Base-by-base conservation (phyloP, 2,888 invertebrate genomes). In the Dicyrtoma fusca region DNA sequence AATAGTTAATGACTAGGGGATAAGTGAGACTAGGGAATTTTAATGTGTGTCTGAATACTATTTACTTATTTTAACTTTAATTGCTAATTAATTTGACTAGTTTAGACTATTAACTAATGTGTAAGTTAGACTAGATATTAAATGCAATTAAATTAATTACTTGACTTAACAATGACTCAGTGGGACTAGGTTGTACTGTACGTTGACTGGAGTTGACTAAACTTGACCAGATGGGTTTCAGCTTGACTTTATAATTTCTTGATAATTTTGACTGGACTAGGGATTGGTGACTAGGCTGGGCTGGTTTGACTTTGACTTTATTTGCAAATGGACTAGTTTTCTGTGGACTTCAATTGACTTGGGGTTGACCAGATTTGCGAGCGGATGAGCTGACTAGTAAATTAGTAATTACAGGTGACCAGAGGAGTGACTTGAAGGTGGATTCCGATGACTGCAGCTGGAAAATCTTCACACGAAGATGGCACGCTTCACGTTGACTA, bases 131-230 rank as follows among this genome's bases (percentile, higher is more conserved):
- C 49, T 49, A 49, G 49, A 49, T 49, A n/a, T 49, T 49, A n/a
- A 49, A n/a, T n/a, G n/a, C n/a, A n/a, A 14, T 49, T 14, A 49
- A 14, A 4, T 49, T 49, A n/a, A n/a, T 19, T 53, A 21, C 21
- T 53, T 17, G 1, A 53, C 53, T 53, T 17, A 19, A 53, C 14
- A 53, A 34, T 34, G n/a, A n/a, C n/a, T n/a, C n/a, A n/a, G n/a
- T n/a, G n/a, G 14, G 49, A 49, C 49, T 49, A 55, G 23, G 26
- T 23, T 55, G 17, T 53, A 17, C 55, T 23, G 55, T 25, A 19
- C n/a, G 23, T 26, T 53, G 53, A 53, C 53, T 53, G 21, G 19
- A 4, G 53, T 53, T 53, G 53, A 53, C 53, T 53, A 17, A 49
- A 34, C 3, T 34, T n/a, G 49, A 49, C 49, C 5, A 49, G 49